Conservation (phyloP, 2,888 invertebrate species). For the Eretmocerus hayati region DNA sequence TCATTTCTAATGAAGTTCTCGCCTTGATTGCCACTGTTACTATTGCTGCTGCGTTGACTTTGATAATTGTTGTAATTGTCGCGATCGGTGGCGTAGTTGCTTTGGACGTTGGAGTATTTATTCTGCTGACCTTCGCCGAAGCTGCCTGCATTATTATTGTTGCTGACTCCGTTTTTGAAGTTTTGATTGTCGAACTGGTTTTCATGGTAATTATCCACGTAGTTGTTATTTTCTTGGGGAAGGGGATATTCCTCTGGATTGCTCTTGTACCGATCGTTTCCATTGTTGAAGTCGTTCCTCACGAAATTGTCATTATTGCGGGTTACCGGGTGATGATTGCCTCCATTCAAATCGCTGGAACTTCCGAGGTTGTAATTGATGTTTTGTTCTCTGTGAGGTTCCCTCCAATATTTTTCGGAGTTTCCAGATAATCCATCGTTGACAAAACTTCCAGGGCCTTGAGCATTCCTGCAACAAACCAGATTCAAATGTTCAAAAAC, state of each 20-base stretch:
- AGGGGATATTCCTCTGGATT: conserved; percentile 3
- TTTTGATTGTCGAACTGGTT: neutral
- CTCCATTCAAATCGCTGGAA: neutral
- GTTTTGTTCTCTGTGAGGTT: conserved; percentile 5
- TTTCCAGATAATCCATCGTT: conserved; percentile 14
- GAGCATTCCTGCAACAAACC: conserved; percentile 8
- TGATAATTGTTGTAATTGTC: neutral
- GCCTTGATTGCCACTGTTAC: neutral
- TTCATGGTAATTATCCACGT: neutral
- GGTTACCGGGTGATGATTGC: neutral
- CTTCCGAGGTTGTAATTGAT: conserved; percentile 4
- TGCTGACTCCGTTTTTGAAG: no score
- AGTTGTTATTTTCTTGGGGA: conserved; percentile 7
- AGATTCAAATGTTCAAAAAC: no score
- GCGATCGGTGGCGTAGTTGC: neutral
- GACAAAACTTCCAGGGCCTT: conserved; percentile 10
- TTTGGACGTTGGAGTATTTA: no score
- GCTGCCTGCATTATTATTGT: no score
- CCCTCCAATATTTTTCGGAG: neutral
- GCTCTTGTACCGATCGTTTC: neutral
- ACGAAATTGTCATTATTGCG: conserved; percentile 3
- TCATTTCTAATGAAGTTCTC: neutral
- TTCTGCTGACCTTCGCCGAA: no score
- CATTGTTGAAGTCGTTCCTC: conserved; percentile 4
- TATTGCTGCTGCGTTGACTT: no score